Conservation (phyloP, 2,113 vertebrate species). For the Noctilio leporinus region DNA sequence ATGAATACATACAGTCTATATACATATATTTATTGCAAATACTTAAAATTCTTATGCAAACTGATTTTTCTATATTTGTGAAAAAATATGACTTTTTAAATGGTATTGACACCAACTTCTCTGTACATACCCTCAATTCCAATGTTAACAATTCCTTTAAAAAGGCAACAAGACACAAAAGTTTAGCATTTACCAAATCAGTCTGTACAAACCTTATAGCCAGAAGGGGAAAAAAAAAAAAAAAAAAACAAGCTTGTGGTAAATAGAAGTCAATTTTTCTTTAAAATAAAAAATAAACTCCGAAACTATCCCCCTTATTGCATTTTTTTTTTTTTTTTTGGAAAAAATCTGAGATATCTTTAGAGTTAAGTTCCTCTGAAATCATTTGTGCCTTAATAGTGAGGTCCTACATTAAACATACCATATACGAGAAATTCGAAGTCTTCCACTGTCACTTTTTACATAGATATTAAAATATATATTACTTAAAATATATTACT, state of each 20-base stretch:
- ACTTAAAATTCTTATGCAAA: slow-evolving; percentile 86
- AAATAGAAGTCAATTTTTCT: slow-evolving; percentile 69
- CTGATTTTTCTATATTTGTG: slow-evolving; percentile 84
- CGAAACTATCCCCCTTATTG: slow-evolving; percentile 78
- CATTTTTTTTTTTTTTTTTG: slow-evolving; percentile 73
- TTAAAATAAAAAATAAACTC: slow-evolving; percentile 69
- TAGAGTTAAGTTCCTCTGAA: slow-evolving; percentile 60
- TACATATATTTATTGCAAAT: no score
- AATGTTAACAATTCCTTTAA: slow-evolving; percentile 80
- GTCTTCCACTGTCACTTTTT: slow-evolving; percentile 64
- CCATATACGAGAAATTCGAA: slow-evolving; percentile 68
- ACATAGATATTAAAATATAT: slow-evolving; percentile 84
- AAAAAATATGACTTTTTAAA: slow-evolving; percentile 86
- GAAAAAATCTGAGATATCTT: slow-evolving; percentile 62
- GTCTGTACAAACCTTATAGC: slow-evolving; percentile 70
- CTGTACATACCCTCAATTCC: slow-evolving; percentile 83
- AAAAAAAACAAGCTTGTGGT: slow-evolving; percentile 65
- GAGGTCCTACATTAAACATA: slow-evolving; percentile 55
- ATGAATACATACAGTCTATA: slow-evolving; percentile 85
- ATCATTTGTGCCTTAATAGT: slow-evolving; percentile 57
- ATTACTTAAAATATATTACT: slow-evolving; percentile 89
- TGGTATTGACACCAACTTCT: slow-evolving; percentile 77
- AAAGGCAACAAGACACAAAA: no score
- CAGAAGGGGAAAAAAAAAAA: slow-evolving; percentile 60
- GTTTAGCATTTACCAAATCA: slow-evolving; percentile 69